Evolutionary conservation across 1,140 invertebrate species (phyloP).

Genomic region (Euborellia annulipes): DNA sequence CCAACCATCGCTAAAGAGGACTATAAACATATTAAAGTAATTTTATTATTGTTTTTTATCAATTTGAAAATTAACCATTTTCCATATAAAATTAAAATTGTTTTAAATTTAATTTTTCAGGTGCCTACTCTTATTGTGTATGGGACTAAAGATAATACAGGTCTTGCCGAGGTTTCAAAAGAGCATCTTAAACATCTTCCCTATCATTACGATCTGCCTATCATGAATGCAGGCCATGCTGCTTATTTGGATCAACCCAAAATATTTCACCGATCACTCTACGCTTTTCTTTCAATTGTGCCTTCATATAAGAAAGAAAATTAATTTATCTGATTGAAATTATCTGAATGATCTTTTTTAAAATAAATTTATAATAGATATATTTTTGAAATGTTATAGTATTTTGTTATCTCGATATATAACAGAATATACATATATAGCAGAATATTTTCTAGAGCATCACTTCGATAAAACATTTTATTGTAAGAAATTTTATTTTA

Average conservation of each 20-base stretch:
- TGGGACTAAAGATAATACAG: slow-evolving; percentile 25
- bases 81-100: no score
- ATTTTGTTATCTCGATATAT: no score
- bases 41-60: not conserved
- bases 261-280: slow-evolving; percentile 27
- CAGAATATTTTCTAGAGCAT: no score
- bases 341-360: no score
- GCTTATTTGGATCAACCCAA: slow-evolving; percentile 30
- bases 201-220: slow-evolving; percentile 20
- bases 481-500: no score
- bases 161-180: slow-evolving; percentile 20
- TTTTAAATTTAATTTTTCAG: slow-evolving; percentile 14
- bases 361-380: no score
- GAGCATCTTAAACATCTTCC: slow-evolving; percentile 24
- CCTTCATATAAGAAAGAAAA: no score
- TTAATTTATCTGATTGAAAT: no score
- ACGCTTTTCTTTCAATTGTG: slow-evolving; percentile 24
- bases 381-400: no score
- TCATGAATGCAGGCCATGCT: slow-evolving; percentile 27
- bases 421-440: no score
- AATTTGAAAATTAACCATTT: no score
- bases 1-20: slow-evolving; percentile 13
- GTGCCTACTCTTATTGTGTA: slow-evolving; percentile 30
- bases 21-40: slow-evolving; percentile 10
- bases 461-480: no score